Base-by-base conservation (phyloP, 2,888 invertebrate species). In the Oscheius sp. region DNA sequence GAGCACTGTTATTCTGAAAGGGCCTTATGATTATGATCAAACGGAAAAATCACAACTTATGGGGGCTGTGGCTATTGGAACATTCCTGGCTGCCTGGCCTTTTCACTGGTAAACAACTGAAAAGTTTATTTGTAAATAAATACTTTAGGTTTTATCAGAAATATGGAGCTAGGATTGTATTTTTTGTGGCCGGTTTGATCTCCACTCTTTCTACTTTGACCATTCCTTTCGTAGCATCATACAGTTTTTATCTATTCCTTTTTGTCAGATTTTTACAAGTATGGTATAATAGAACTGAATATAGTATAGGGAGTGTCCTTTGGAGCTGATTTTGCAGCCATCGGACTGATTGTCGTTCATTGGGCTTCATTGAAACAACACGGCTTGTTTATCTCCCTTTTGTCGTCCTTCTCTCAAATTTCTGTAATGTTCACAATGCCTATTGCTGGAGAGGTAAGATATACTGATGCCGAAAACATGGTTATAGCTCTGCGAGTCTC, bases 371-470 rank as follows among this genome's bases (percentile, higher is more conserved):
- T 82, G 36, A 74, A 79, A 17, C 80, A 82, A 38, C 80, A 82
- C 41, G 82, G 82, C 30, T 68, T 82, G 38, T 82, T 82, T 73
- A 77, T 82, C 57, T 80, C 82, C 0, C 71, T 81, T 4, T 77
- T 82, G 22, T 82, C 82, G 0, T 82, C 78, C n/a, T 82, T 82
- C 67, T 80, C 81, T 6, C 81, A 82, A 68, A 78, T 82, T 14
- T 77, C 81, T 0, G 82, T 82, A 49, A 82, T 82, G 73, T 74
- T 82, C 70, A 82, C 82, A 1, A 82, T 82, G 74, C 82, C 82
- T 6, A 72, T 82, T 5, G 74, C 82, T 9, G 82, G 82, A 69
- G 77, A 76, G 63, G 80, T 81, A 33, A 12, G 30, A 0, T 44
- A 14, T 38, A 12, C 8, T 30, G 30, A n/a, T 17, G 17, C 28